A percentile compares a stretch with the other conserved stretches of the same genome.
Evolutionary conservation across 2,888 invertebrate genomes (phyloP).

Genomic region (Choristoneura rosaceana): DNA sequence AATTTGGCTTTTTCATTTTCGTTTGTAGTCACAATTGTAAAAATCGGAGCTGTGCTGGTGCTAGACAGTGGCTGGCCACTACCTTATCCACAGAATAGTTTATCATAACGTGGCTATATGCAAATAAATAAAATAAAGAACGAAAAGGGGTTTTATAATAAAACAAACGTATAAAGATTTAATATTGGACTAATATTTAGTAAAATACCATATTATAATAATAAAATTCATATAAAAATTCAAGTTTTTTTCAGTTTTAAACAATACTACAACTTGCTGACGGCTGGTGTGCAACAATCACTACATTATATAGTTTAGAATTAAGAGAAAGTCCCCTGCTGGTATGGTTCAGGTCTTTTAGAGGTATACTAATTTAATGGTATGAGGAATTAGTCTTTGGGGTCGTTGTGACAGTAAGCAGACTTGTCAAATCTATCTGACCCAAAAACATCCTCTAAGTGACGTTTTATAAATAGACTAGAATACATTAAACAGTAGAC

Average conservation of each 20-base stretch:
- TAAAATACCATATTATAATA: slow-evolving; percentile 84
- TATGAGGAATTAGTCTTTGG: not conserved
- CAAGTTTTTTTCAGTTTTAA: slow-evolving; percentile 81
- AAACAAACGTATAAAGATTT: slow-evolving; percentile 78
- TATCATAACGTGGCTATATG: not conserved
- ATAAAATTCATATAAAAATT: slow-evolving; percentile 85
- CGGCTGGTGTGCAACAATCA: slow-evolving; percentile 45
- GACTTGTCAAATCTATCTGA: not conserved
- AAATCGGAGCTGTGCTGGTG: too few relatives aligned
- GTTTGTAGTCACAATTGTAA: too few relatives aligned
- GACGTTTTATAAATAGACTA: slow-evolving; percentile 25
- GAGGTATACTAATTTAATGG: slow-evolving; percentile 5
- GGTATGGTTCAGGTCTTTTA: not conserved
- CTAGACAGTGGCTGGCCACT: too few relatives aligned
- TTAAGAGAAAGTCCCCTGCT: slow-evolving; percentile 14
- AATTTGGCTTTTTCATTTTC: too few relatives aligned
- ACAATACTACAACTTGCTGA: slow-evolving; percentile 66
- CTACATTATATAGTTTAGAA: slow-evolving; percentile 39
- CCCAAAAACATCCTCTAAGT: slow-evolving; percentile 1
- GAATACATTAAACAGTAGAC: slow-evolving; percentile 31
- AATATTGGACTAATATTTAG: slow-evolving; percentile 85
- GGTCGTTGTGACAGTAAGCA: not conserved
- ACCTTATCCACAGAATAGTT: too few relatives aligned
- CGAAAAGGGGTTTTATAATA: slow-evolving; percentile 57
- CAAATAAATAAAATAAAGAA: slow-evolving; percentile 2